A percentile compares a stretch with the other conserved stretches of the same genome.
Conservation (phyloP, 2,888 invertebrate species). For the Phymatocera aterrima region DNA sequence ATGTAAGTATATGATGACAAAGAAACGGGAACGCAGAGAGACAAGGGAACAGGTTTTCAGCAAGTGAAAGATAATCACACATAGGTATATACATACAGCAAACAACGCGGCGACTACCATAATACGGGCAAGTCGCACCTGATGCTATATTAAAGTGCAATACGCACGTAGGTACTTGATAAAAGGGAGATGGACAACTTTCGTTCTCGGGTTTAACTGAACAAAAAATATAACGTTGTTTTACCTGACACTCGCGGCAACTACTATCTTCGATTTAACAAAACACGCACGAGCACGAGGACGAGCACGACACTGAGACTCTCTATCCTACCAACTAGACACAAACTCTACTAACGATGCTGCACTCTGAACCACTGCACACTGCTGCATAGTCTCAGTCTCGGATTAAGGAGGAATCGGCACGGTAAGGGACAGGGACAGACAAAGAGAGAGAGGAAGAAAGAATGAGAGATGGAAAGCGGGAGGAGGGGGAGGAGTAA, state of each 20-base stretch:
- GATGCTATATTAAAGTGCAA: too few species aligned
- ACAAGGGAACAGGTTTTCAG: slow-evolving; percentile 59
- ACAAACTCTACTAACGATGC: slow-evolving; percentile 8
- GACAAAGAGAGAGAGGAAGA: slow-evolving; percentile 62
- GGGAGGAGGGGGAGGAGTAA: slow-evolving; percentile 43
- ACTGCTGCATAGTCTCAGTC: slow-evolving; percentile 40
- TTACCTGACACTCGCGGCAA: slow-evolving; percentile 5
- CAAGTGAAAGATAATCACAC: too few species aligned
- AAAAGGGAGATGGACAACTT: slow-evolving; percentile 2
- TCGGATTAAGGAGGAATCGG: slow-evolving; percentile 67
- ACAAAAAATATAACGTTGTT: neutral
- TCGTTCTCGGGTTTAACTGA: neutral
- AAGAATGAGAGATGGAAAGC: slow-evolving; percentile 37
- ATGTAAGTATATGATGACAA: slow-evolving; percentile 27
- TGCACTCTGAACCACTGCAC: slow-evolving; percentile 33
- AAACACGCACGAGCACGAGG: neutral
- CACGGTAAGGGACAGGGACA: slow-evolving; percentile 57
- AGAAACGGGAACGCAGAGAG: slow-evolving; percentile 49
- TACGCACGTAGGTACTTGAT: slow-evolving; percentile 39
- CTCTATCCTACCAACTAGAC: neutral
- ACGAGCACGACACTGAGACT: too few species aligned
- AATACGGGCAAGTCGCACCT: too few species aligned
- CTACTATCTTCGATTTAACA: neutral
- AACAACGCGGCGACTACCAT: too few species aligned
- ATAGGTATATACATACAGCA: slow-evolving; percentile 36